Evolutionary conservation across 2,888 invertebrate genomes (phyloP).

Genomic region (Cerceris rybyensis): DNA sequence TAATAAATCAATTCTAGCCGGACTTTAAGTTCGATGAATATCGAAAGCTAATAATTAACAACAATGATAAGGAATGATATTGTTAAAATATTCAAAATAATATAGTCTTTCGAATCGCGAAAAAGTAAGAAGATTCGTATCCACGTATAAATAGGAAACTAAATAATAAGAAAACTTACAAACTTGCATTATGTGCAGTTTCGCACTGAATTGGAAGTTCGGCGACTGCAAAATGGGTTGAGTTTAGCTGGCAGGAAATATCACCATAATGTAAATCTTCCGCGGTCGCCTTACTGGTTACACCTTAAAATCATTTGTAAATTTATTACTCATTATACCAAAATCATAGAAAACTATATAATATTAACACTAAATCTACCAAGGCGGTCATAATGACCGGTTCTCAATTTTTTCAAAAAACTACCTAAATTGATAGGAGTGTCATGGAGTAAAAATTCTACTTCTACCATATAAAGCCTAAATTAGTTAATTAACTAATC

Average conservation of each 20-base stretch:
- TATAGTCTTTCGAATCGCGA: too few relatives aligned
- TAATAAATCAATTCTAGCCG: too few relatives aligned
- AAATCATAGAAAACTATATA: too few relatives aligned
- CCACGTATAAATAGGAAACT: constrained; percentile 62
- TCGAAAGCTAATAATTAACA: neutral
- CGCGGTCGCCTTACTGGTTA: constrained; percentile 93
- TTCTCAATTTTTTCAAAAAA: too few relatives aligned
- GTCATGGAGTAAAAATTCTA: too few relatives aligned
- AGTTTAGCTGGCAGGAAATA: constrained; percentile 91
- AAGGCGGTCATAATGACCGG: too few relatives aligned
- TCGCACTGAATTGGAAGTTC: constrained; percentile 84
- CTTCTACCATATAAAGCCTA: too few relatives aligned
- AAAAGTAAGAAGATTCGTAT: neutral
- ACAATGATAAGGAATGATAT: neutral
- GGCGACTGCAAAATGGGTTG: constrained; percentile 83
- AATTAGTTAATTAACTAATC: too few relatives aligned
- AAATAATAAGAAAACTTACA: constrained; percentile 82
- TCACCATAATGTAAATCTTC: constrained; percentile 94
- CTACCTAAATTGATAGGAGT: too few relatives aligned
- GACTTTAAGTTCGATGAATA: too few relatives aligned
- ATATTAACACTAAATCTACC: too few relatives aligned
- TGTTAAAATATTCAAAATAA: too few relatives aligned
- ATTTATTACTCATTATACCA: neutral
- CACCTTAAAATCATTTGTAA: constrained; percentile 82
- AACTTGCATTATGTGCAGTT: constrained; percentile 83